phyloP scores from a whole-genome alignment of 2,113 vertebrate species.

The Pristiophorus japonicus region DNA sequence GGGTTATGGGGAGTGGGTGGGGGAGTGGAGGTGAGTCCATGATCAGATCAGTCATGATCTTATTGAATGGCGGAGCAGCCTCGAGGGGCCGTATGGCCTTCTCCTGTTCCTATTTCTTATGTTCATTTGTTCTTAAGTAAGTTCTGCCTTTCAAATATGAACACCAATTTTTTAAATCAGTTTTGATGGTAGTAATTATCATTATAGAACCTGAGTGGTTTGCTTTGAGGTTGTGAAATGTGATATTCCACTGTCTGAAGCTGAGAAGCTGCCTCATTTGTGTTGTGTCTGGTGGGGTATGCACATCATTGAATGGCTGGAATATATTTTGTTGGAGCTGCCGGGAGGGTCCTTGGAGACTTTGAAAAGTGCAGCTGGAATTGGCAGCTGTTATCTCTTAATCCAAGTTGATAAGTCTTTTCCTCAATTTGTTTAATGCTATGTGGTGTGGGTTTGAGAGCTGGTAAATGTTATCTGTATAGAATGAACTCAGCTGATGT shows the following conservation, averaged over 20 bases:
- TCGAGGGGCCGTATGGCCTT: too few species aligned
- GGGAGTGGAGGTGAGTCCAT: too few species aligned
- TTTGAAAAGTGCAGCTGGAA: background rate
- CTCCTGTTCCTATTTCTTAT: too few species aligned
- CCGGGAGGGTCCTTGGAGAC: background rate
- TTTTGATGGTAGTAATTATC: background rate
- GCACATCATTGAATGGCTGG: background rate
- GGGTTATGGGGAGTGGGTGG: too few species aligned
- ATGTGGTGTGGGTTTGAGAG: background rate
- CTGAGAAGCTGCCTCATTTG: background rate
- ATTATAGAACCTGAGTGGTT: background rate
- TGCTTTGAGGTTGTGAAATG: background rate
- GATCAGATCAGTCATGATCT: too few species aligned
- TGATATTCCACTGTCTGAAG: background rate
- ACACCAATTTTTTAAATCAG: background rate
- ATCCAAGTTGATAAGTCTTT: slow-evolving; percentile 17
- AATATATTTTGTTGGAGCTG: background rate
- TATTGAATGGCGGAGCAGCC: too few species aligned
- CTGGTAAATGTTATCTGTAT: background rate
- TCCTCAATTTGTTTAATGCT: background rate
- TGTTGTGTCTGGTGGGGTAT: background rate
- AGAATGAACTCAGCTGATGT: background rate
- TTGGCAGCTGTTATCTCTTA: background rate
- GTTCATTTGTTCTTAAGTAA: too few species aligned
- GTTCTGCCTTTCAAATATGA: background rate